Base-by-base conservation (phyloP, 2,113 vertebrate genomes). In the Silurus glanis region DNA sequence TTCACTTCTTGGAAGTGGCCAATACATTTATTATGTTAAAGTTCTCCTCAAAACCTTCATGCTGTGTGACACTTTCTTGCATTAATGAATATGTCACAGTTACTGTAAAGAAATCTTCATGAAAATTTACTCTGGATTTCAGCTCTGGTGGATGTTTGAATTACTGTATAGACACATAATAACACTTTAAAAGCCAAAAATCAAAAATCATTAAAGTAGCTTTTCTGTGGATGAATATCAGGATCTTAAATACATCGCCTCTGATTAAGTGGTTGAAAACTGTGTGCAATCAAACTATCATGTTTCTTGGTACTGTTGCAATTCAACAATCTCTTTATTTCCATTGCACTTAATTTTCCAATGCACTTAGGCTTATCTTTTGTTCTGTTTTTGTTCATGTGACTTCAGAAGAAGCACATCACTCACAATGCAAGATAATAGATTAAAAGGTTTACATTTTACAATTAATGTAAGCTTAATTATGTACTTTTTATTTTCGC, bases 181-280 rank as follows among this genome's bases (percentile, higher is more conserved):
- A 25, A 6, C 17, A 58, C 21, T 75, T 23, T 49, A 4, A 74
- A 84, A 84, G 67, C 67, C 53, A 37, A 74, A 16, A 28, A n/a
- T 83, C 21, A 23, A 25, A 56, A 61, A 51, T 21, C 37, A 51
- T 56, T 64, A 13, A 61, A 61, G 28, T 45, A 76, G 5, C 71
- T 64, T 85, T 53, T 53, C 72, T 76, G 45, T 17, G 59, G 56
- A 49, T 84, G 71, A 55, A 16, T 78, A 9, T 85, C n/a, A 78
- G 45, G 71, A 53, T 49, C 58, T 14, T 76, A 76, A 51, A 76
- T 84, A 25, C 58, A 78, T 85, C 72, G 55, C 58, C 23, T 76
- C 10, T 5, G 8, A 49, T 58, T 78, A n/a, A 76, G 47, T 76
- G 58, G 14, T 76, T 14, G 0, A 75, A 62, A 76, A 61, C 23